Evolutionary conservation across 2,113 vertebrate species (phyloP), one percentile per base, ranked within the genome.

Genomic region (Machaerirhynchus nigripectus): DNA sequence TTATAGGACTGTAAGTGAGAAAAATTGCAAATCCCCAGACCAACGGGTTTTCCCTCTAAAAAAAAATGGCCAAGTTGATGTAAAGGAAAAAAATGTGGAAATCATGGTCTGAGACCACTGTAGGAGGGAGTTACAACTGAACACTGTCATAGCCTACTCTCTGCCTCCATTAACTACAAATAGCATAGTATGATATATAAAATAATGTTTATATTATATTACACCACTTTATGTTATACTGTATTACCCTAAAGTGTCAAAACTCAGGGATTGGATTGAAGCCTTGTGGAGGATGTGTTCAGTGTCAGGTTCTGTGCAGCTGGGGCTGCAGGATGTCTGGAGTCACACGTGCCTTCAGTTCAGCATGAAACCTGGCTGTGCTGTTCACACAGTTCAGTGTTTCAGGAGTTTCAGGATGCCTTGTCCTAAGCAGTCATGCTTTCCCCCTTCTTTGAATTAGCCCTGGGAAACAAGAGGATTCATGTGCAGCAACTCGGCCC

Each of bases 1-100:
- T 96, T 96, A 88, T 18, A 88, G 79, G 64, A 39, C 35, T 93
- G 50, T 90, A 87, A 87, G 82, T 70, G 88, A 93, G 83, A 74
- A 84, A 69, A 89, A 90, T 95, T 92, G 79, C 88, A 93, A 85
- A 93, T 93, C 75, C 70, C 61, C 49, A 69, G 35, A 40, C 52
- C 61, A 46, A 35, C 71, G 52, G 7, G 26, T 77, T 90, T 90
- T 68, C 76, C 60, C 15, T 46, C 21, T 7, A 30, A 87, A 89
- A 50, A 53, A 75, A 70, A 49, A 11, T 13, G 11, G 3, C 24
- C 27, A 75, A 44, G 24, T 23, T 88, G 55, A 59, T 70, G 15
- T 6, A 63, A 93, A 47, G 16, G 8, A 64, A 76, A 76, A 70
- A 71, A 71, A 27, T 2, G 13, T 5, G 7, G 37, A 83, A 95